These are phyloP conservation scores for Mesochorus sp. DNA, from an alignment of 2,888 invertebrate species.

Conservation along the genomic window DNA sequence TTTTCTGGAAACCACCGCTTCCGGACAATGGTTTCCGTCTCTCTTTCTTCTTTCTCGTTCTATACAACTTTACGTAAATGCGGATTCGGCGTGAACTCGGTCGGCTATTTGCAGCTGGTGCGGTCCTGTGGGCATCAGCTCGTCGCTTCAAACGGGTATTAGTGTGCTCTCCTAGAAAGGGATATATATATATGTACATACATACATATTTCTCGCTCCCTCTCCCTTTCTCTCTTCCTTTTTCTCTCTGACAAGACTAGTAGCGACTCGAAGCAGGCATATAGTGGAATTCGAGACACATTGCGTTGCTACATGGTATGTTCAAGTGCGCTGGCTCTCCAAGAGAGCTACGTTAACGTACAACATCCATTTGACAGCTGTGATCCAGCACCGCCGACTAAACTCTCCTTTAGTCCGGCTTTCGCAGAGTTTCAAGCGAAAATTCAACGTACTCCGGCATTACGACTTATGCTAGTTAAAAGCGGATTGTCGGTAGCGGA, in stretches of 20 bases:
- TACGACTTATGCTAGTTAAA: constrained; percentile 62
- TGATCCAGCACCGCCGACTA: constrained; percentile 52
- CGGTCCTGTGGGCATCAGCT: constrained; percentile 29
- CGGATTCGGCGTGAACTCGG: constrained; percentile 51
- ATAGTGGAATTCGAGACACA: constrained; percentile 24
- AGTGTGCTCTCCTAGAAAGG: constrained; percentile 20
- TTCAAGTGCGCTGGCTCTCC: neutral
- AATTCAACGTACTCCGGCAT: constrained; percentile 47
- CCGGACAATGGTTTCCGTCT: constrained; percentile 29
- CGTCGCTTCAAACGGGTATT: constrained; percentile 59
- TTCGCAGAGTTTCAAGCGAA: constrained; percentile 48
- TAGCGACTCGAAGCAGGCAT: neutral
- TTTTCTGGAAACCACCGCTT: constrained; percentile 33
- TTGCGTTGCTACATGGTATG: constrained; percentile 21
- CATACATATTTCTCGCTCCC: too few species aligned
- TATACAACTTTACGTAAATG: constrained; percentile 15
- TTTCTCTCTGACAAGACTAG: neutral
- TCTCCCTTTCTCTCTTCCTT: too few species aligned
- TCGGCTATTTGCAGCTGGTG: constrained; percentile 40
- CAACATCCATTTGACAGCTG: constrained; percentile 56
- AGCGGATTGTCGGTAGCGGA: constrained; percentile 48
- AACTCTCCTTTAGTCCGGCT: constrained; percentile 61
- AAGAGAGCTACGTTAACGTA: neutral
- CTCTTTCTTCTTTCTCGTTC: neutral
- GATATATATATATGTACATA: constrained; percentile 4